Base-by-base conservation (phyloP, 2,888 invertebrate species). In the Nyleta sp. region DNA sequence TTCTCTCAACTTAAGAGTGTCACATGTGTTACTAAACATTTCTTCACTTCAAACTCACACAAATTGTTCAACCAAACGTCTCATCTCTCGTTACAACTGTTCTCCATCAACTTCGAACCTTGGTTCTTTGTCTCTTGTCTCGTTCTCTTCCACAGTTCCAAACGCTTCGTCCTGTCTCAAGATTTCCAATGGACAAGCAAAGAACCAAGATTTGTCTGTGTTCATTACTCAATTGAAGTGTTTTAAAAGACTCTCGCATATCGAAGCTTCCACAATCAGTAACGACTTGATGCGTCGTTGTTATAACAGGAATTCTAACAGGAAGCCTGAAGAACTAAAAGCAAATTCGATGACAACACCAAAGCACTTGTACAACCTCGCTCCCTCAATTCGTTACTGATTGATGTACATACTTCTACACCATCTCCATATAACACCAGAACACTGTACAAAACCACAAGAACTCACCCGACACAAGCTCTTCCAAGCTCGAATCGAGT, bases 11-110 rank as follows among this genome's bases (percentile, higher is more conserved):
- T 35, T 35, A 33, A 31, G 33, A 57, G 3, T 38, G 31, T 38
- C 31, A 38, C n/a, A 13, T 46, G 35, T 71, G 53, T 64, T 55
- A 62, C 62, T 62, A 62, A 55, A 64, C n/a, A 11, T 44, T 38
- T 48, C 31, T 35, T 42, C 50, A 35, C 42, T 70, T 40, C 42
- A 31, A 46, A 67, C 40, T 70, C 42, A 70, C 65, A 31, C 59
- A 40, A 24, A 52, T 17, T 18, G 13, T n/a, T n/a, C 18, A 24
- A 20, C 31, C 35, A 13, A 52, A 42, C 7, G 18, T n/a, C 17
- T 3, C 18, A 18, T 33, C 18, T 42, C 15, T 44, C 28, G n/a
- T 5, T 31, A 31, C 31, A 31, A 10, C 10, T 31, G 13, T 35
- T 35, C 17, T 57, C 17, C 24, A 57, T 35, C 18, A 20, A 53